Evolutionary conservation across 2,797 vertebrate species (phyloP), one percentile per base, ranked within the genome.

Genomic region (Muscicapa striata): DNA sequence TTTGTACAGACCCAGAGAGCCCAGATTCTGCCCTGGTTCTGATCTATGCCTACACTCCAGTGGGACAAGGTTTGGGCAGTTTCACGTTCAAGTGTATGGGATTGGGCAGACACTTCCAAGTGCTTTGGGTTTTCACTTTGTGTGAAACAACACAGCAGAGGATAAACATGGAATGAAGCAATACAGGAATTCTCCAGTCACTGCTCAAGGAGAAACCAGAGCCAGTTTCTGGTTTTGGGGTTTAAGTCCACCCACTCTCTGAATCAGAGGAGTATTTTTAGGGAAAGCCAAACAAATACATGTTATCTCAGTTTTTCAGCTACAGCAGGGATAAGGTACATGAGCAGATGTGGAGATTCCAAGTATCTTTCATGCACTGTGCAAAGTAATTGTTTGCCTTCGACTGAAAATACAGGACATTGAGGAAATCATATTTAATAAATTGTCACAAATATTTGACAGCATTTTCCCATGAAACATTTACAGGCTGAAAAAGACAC

Each of bases 141-240:
- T n/a, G 9, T 80, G 75, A 87, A 96, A 84, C 57, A 91, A 84
- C 73, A 66, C 63, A 84, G 63, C 54, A 48, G 57, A 80, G 80
- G 45, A 57, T 19, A 58, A 93, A 75, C 16, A 73, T 0, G 32
- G 83, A 68, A 34, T 19, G 49, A 75, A 70, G 84, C 16, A 70
- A 93, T 11, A 72, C 46, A 72, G 93, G 91, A 92, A 87, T 72
- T 61, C 78, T 49, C 63, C 62, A 29, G 75, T 7, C 75, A 49
- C 77, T 20, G 48, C 74, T 68, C 6, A 36, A 74, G 75, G 74
- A 66, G 58, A 77, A 82, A 43, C 13, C 63, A 46, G 52, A 51
- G 32, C 1, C 3, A 77, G 41, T 32, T 78, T 32, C 62, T 62
- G 21, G 8, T n/a, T 54, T 38, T 20, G 51, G 66, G 79, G 49